A percentile compares a stretch with the other conserved stretches of the same genome.
These are phyloP conservation scores for Uria aalge DNA, from an alignment of 2,113 vertebrate genomes.

Conservation along the genomic window DNA sequence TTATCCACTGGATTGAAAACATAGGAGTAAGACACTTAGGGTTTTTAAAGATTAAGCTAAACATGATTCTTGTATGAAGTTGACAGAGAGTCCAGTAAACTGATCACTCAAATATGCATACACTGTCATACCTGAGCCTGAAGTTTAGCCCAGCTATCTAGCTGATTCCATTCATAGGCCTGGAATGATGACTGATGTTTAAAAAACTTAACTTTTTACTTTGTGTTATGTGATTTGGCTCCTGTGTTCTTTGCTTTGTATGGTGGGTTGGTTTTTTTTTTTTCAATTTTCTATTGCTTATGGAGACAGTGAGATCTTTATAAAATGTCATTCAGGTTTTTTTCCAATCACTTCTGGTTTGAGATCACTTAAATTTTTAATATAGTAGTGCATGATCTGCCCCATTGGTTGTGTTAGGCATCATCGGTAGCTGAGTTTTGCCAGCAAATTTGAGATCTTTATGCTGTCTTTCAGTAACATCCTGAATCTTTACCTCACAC, in stretches of 20 bases:
- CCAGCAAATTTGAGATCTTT: neutral
- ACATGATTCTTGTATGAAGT: neutral
- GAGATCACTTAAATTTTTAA: neutral
- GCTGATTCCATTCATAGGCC: neutral
- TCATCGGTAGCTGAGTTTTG: neutral
- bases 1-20: neutral
- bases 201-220: neutral
- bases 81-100: neutral
- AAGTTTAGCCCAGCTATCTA: neutral
- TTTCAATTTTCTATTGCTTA: neutral
- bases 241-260: neutral
- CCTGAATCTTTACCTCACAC: neutral
- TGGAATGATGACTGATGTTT: neutral
- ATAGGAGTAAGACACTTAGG: neutral
- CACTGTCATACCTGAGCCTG: neutral
- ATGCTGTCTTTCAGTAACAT: neutral
- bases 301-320: neutral
- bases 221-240: neutral
- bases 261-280: neutral
- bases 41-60: neutral
- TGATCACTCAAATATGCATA: neutral
- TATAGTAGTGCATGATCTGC: neutral
- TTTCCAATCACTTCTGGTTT: neutral
- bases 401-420: neutral
- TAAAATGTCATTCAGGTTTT: neutral